Conservation (phyloP, 2,888 invertebrate genomes). For the Ophion ventricosus region DNA sequence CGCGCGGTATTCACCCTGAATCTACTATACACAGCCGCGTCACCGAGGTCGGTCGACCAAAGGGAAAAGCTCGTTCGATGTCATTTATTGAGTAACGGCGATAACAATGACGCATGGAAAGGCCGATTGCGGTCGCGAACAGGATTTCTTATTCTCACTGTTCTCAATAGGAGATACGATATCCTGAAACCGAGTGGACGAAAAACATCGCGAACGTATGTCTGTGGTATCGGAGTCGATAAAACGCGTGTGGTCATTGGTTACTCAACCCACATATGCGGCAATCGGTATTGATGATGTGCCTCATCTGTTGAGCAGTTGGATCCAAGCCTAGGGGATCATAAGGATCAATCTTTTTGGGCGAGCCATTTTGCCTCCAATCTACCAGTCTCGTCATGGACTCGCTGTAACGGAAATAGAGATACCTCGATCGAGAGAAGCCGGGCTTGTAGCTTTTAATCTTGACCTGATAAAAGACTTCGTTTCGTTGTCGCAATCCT, state of each 20-base stretch:
- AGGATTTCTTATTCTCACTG: background rate
- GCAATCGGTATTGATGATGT: conserved; percentile 33
- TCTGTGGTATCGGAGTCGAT: conserved; percentile 24
- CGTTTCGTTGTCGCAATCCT: conserved; percentile 24
- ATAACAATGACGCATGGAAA: conserved; percentile 11
- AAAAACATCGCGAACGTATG: background rate
- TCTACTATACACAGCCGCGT: too few species aligned
- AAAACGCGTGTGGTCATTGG: conserved; percentile 8
- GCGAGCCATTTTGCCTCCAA: background rate
- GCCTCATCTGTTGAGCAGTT: background rate
- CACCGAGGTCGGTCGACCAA: background rate
- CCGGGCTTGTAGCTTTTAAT: conserved; percentile 29
- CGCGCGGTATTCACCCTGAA: too few species aligned
- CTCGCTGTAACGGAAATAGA: conserved; percentile 45
- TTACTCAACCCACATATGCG: background rate
- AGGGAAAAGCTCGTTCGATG: conserved; percentile 17
- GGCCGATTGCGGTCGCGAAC: background rate
- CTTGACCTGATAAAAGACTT: conserved; percentile 19
- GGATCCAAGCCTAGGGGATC: conserved; percentile 21
- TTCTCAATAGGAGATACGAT: background rate
- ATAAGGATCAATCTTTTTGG: background rate
- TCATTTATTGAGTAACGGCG: conserved; percentile 44
- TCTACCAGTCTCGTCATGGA: conserved; percentile 14
- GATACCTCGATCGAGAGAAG: conserved; percentile 30
- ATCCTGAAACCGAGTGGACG: background rate